Evolutionary conservation across 2,888 invertebrate species (phyloP).

Genomic region (Tuta absoluta): DNA sequence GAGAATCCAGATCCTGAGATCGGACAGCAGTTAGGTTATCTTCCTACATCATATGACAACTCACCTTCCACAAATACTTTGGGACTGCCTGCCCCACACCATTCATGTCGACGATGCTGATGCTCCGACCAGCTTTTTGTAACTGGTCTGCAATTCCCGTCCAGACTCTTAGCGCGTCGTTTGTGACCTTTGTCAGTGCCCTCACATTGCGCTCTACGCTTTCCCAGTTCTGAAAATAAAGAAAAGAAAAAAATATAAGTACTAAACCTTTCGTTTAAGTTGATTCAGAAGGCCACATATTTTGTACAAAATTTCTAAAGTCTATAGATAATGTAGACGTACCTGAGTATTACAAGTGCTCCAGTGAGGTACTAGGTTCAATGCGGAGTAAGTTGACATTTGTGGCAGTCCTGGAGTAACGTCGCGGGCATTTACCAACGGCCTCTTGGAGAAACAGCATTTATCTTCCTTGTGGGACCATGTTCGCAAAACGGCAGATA

Average conservation of each 20-base stretch:
- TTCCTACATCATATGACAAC: neutral
- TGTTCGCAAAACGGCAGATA: slow-evolving; percentile 36
- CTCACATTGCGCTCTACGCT: slow-evolving; percentile 51
- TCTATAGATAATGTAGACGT: slow-evolving; percentile 27
- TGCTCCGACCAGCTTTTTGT: slow-evolving; percentile 27
- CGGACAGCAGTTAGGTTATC: neutral
- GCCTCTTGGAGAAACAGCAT: slow-evolving; percentile 55
- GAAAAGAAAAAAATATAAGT: neutral
- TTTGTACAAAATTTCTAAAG: neutral
- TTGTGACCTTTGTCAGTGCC: slow-evolving; percentile 38
- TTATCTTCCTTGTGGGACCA: slow-evolving; percentile 38
- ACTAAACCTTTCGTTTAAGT: no score
- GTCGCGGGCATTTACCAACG: slow-evolving; percentile 54
- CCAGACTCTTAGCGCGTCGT: slow-evolving; percentile 41
- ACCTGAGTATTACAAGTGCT: slow-evolving; percentile 53
- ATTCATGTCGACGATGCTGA: neutral
- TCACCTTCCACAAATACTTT: slow-evolving; percentile 61
- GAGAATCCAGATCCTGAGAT: neutral
- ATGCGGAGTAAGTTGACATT: slow-evolving; percentile 46
- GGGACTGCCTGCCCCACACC: slow-evolving; percentile 40
- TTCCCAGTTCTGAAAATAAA: slow-evolving; percentile 55
- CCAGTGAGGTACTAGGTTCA: slow-evolving; percentile 62
- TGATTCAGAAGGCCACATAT: no score
- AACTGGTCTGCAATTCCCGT: slow-evolving; percentile 47
- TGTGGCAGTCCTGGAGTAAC: slow-evolving; percentile 52